Percentiles rank a stretch among this genome's conserved stretches.
Evolutionary conservation across 2,797 vertebrate genomes (phyloP).

Genomic region (Manis pentadactyla): DNA sequence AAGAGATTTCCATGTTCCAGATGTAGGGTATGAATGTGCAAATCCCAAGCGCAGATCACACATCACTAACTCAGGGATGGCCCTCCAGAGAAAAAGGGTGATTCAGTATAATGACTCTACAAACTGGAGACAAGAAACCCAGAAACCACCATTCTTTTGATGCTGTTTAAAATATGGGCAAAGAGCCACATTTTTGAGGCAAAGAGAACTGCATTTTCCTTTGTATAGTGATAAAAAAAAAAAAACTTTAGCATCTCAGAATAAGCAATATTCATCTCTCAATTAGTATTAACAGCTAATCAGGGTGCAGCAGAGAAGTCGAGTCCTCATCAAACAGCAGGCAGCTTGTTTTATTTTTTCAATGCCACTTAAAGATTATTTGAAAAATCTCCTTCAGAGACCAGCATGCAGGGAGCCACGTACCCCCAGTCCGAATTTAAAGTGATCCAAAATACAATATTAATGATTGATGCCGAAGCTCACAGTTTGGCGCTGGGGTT

Average conservation of each 20-base stretch:
- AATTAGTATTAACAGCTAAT: constrained; percentile 80
- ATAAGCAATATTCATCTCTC: constrained; percentile 77
- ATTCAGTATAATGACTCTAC: constrained; percentile 50
- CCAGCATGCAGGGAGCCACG: constrained; percentile 63
- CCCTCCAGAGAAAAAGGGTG: constrained; percentile 24
- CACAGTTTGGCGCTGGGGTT: constrained; percentile 78
- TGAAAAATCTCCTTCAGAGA: constrained; percentile 82
- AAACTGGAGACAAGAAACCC: constrained; percentile 5
- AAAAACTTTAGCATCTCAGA: constrained; percentile 53
- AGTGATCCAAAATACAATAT: constrained; percentile 80
- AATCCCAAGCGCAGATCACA: constrained; percentile 10
- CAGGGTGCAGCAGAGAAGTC: constrained; percentile 63
- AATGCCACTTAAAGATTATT: constrained; percentile 79
- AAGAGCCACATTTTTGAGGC: constrained; percentile 52
- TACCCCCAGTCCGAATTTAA: constrained; percentile 77
- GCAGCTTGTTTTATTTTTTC: constrained; percentile 79
- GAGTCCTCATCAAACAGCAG: constrained; percentile 73
- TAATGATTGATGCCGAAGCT: constrained; percentile 80
- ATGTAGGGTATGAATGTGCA: constrained; percentile 16
- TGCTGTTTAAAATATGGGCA: constrained; percentile 14
- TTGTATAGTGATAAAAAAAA: constrained; percentile 35
- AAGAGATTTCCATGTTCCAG: constrained; percentile 49
- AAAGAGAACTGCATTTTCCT: constrained; percentile 43
- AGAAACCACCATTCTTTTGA: neutral
- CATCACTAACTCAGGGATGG: constrained; percentile 21